Evolutionary conservation across 2,888 invertebrate genomes (phyloP).

Genomic region (Hyposoter didymator): DNA sequence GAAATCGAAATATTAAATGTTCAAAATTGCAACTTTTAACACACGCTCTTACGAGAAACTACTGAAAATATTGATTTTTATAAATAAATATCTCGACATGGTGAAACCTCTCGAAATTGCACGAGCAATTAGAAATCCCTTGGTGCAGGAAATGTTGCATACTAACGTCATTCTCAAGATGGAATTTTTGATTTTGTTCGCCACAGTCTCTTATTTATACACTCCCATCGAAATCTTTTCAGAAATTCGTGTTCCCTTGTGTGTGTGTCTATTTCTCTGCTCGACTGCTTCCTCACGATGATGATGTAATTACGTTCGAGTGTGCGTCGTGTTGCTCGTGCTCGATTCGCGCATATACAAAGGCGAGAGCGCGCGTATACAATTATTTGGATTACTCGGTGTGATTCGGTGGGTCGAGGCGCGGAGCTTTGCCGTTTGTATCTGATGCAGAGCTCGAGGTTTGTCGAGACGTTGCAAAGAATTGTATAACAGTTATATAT

Average conservation of each 20-base stretch:
- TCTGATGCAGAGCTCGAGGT: background rate
- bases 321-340: background rate
- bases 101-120: too few relatives aligned
- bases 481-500: slow-evolving; percentile 10
- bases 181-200: background rate
- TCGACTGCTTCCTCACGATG: slow-evolving; percentile 6
- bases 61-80: too few relatives aligned
- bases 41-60: too few relatives aligned
- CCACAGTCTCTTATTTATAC: background rate
- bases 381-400: slow-evolving; percentile 11
- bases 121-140: too few relatives aligned
- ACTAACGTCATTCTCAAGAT: too few relatives aligned
- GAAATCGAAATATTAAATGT: too few relatives aligned
- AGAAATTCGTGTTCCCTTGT: background rate
- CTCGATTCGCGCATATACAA: background rate
- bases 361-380: background rate
- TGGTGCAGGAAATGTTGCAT: too few relatives aligned
- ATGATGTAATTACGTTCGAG: slow-evolving; percentile 10
- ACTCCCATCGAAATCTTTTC: slow-evolving; percentile 12
- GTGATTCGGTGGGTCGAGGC: background rate
- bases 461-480: slow-evolving; percentile 18
- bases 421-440: background rate
- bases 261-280: background rate
- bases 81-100: too few relatives aligned
- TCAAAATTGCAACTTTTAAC: too few relatives aligned